phyloP scores from a whole-genome alignment of 2,888 invertebrate species.

The Mayetiola destructor region DNA sequence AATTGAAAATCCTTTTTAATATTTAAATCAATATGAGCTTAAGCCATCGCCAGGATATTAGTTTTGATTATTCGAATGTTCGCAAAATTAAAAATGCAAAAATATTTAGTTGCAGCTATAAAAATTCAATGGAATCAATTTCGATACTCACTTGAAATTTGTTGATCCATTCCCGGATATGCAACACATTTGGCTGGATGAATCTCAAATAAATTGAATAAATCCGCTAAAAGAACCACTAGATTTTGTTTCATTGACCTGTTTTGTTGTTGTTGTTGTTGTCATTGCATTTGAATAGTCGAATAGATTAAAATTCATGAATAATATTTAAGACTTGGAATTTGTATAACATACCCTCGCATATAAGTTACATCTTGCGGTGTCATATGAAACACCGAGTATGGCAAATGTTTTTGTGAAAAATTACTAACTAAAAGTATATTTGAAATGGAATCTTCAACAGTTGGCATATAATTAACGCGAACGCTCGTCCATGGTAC shows the following conservation, averaged over 20 bases:
- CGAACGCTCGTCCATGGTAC: slow-evolving; percentile 55
- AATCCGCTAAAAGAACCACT: slow-evolving; percentile 80
- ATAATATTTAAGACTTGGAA: slow-evolving; percentile 3
- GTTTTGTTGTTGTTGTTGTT: slow-evolving; percentile 28
- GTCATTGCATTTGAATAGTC: no score
- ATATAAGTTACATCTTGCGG: slow-evolving; percentile 93
- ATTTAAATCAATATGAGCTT: no score
- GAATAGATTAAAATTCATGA: neutral
- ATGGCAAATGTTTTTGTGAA: slow-evolving; percentile 70
- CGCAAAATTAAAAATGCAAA: no score
- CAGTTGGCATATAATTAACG: slow-evolving; percentile 35
- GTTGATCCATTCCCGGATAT: slow-evolving; percentile 55
- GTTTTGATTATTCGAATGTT: no score
- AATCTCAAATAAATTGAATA: slow-evolving; percentile 86
- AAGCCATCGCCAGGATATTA: no score
- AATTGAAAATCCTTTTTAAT: no score
- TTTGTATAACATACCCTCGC: slow-evolving; percentile 51
- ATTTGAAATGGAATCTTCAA: slow-evolving; percentile 74
- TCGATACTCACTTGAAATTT: slow-evolving; percentile 17
- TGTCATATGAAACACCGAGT: slow-evolving; percentile 81
- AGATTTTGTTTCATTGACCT: slow-evolving; percentile 85
- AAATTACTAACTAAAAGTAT: slow-evolving; percentile 76
- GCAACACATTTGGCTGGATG: slow-evolving; percentile 80
- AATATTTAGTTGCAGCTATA: no score
- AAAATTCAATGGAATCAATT: no score